These are phyloP conservation scores for Drosophila siamana DNA, from an alignment of 2,888 invertebrate species.

Conservation along the genomic window DNA sequence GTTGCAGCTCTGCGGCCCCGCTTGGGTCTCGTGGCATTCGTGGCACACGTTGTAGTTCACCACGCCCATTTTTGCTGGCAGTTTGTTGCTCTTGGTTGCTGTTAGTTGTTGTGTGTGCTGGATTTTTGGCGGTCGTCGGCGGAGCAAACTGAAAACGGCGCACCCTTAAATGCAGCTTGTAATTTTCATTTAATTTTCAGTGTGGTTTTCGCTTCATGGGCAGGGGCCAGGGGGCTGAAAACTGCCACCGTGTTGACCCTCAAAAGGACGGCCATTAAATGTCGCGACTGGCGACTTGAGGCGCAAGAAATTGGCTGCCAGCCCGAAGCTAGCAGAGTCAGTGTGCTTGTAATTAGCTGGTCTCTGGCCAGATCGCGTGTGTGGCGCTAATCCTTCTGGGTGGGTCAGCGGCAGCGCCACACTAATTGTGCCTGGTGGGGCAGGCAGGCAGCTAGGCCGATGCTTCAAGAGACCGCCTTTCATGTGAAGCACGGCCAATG, in stretches of 20 bases:
- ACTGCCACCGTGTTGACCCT: constrained; percentile 70
- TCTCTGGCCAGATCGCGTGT: constrained; percentile 66
- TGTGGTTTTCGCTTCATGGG: constrained; percentile 60
- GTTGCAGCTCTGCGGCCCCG: background rate
- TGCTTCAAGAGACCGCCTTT: constrained; percentile 18
- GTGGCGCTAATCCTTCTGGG: constrained; percentile 68
- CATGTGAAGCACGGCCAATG: constrained; percentile 53
- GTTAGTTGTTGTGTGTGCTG: constrained; percentile 35
- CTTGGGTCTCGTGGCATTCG: constrained; percentile 14
- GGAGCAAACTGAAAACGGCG: constrained; percentile 38
- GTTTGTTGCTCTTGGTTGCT: constrained; percentile 12
- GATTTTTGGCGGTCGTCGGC: constrained; percentile 33
- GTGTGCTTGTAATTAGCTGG: constrained; percentile 64
- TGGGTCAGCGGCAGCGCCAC: constrained; percentile 42
- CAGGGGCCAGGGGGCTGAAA: too few relatives aligned
- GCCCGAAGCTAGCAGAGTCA: background rate
- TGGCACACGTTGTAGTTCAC: background rate
- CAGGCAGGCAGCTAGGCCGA: background rate
- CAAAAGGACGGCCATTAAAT: constrained; percentile 72
- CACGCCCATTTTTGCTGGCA: constrained; percentile 10
- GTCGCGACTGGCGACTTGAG: constrained; percentile 61
- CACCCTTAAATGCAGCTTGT: constrained; percentile 65
- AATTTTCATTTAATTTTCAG: constrained; percentile 77
- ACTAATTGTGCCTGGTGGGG: constrained; percentile 43
- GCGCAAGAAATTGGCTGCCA: constrained; percentile 54